Conservation (phyloP, 2,888 invertebrate genomes). For the Sisyra terminalis region DNA sequence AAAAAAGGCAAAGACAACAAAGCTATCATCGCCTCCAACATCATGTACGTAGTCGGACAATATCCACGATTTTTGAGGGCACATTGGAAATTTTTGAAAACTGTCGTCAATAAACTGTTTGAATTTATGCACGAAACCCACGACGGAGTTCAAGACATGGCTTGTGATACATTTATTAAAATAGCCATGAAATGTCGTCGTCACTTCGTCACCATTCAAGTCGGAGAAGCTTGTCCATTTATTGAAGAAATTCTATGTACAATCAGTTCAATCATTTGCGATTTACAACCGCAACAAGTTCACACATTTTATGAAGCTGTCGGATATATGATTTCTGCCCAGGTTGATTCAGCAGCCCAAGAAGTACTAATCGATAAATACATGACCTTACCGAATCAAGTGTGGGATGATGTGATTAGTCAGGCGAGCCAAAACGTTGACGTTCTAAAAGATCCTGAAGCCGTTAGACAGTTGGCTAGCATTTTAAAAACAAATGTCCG, state of each 20-base stretch:
- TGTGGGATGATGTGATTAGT: constrained; percentile 96
- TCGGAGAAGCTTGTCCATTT: constrained; percentile 92
- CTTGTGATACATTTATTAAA: constrained; percentile 99
- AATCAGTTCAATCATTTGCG: constrained; percentile 96
- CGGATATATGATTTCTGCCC: constrained; percentile 96
- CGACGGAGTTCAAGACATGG: constrained; percentile 99
- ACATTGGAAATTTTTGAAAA: constrained; percentile 99
- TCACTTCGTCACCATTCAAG: constrained; percentile 93
- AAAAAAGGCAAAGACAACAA: constrained; percentile 99
- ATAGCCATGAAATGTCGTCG: constrained; percentile 96
- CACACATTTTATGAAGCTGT: constrained; percentile 99
- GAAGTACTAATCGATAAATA: constrained; percentile 93
- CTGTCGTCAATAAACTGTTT: constrained; percentile 98
- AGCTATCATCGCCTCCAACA: constrained; percentile 98
- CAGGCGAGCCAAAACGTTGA: constrained; percentile 96
- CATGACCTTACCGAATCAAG: constrained; percentile 91
- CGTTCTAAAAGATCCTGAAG: constrained; percentile 86
- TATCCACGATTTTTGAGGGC: constrained; percentile 95
- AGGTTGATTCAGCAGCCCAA: constrained; percentile 78
- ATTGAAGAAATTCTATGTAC: constrained; percentile 95
- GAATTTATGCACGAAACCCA: constrained; percentile 99
- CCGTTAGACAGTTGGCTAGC: constrained; percentile 92
- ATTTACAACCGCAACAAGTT: constrained; percentile 94
- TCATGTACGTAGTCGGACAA: constrained; percentile 99
- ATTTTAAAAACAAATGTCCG: constrained; percentile 98